Conservation (phyloP, 35 echinoderm and acorn worm genomes). For the Diadema setosum region DNA sequence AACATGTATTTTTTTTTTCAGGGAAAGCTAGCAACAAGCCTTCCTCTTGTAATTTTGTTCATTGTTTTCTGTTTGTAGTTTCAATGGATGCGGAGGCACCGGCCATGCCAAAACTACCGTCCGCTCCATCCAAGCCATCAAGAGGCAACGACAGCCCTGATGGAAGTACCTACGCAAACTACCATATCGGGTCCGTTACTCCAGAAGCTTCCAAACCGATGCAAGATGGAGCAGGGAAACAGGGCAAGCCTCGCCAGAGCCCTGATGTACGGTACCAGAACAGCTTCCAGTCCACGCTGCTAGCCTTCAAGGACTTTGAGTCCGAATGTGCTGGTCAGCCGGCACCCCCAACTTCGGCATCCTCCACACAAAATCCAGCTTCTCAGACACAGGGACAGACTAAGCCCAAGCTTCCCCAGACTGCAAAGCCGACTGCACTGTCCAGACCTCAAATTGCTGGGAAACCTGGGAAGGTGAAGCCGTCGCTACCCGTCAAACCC, state of each 20-base stretch:
- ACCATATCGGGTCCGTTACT: not conserved
- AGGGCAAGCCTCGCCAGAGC: not conserved
- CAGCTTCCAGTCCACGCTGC: not conserved
- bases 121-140: not conserved
- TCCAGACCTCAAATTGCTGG: not conserved
- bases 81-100: not conserved
- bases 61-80: not conserved
- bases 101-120: not conserved
- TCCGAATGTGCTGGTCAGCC: not conserved
- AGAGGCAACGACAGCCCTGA: not conserved
- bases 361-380: not conserved
- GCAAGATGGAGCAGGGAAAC: not conserved
- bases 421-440: not conserved
- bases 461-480: not conserved
- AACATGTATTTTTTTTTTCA: no score
- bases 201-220: not conserved
- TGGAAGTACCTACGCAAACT: not conserved
- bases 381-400: not conserved
- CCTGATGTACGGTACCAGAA: not conserved
- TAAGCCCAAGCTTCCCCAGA: not conserved
- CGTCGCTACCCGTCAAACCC: not conserved
- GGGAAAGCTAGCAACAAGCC: no score
- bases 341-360: not conserved
- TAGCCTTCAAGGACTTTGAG: constrained; percentile 5
- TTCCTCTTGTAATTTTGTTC: no score